Base-by-base conservation (phyloP, 2,113 vertebrate species). In the Indri indri region DNA sequence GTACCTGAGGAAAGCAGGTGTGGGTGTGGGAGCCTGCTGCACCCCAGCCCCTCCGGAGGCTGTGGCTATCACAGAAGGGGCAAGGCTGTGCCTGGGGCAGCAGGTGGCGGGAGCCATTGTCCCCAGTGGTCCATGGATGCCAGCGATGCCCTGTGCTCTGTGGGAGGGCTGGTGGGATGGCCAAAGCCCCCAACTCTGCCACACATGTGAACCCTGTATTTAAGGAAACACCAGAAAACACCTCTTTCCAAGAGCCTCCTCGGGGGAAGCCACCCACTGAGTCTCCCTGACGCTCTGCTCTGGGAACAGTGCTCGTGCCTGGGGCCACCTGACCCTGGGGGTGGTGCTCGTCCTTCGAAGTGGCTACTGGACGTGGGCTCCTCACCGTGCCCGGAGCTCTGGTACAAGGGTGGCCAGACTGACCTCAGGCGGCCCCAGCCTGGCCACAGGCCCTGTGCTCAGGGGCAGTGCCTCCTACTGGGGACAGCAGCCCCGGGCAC, bases 1-100 rank as follows among this genome's bases (percentile, higher is more conserved):
- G 97, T 99, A 99, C 98, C 98, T 98, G 93, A 27, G 57, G 70
- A 66, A 50, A 63, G 1, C 3, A 5, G 10, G 34, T 12, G 45
- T n/a, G 30, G 57, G 27, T 93, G 23, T 6, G 4, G 61, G 61
- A 34, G 10, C 32, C 5, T 0, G 1, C 34, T n/a, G 9, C 3
- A 37, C 27, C 1, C 61, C 61, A n/a, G 5, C 30, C 37, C 3
- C 8, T 20, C 20, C 0, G 5, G 23, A 37, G 89, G 74, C 74
- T 34, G 32, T 34, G 32, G 42, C 71, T 25, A 27, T 74, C 61
- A 12, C 71, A 74, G 71, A 12, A 74, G 40, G 71, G 23, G 23
- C 40, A 8, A 6, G 70, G 37, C 70, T 47, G 47, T 18, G 25
- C 70, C 17, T 0, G 14, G 30, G 73, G 45, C 73, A 76, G 14